Evolutionary conservation across 1,140 invertebrate genomes (phyloP), one percentile per base, ranked within the genome.

Genomic region (Sesamia nonagrioides): DNA sequence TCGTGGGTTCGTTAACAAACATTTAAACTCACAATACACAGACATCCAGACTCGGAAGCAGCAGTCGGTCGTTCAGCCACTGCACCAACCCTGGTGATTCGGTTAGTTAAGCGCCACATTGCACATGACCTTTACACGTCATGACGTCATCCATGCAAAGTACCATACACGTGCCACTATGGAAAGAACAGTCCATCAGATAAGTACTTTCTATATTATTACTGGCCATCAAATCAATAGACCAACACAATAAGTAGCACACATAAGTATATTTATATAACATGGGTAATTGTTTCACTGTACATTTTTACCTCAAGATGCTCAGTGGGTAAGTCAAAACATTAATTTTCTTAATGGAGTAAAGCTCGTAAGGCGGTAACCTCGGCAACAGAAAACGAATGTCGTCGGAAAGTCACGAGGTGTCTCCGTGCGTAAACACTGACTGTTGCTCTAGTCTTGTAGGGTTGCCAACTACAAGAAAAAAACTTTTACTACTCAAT

Each of bases 271-370:
- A 6, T 35, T 40, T 63, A 63, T 18, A 6, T 15, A 40, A 40
- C 27, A 48, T 11, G 21, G 33, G 37, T 35, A 63, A 75, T 63
- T 75, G 73, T 75, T 75, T 42, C 18, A 54, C 52, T 33, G 40
- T 73, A 73, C 58, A 74, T 74, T 75, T 75, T 37, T 54, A 69
- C 37, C 33, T 69, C 80, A 81, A 87, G 82, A 74, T 80, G 77
- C 81, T 76, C 86, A 81, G 79, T 84, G 82, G 63, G 84, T 89
- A 88, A 87, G 84, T 92, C 91, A 89, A 93, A 94, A 94, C 92
- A 94, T 95, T 95, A 94, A 95, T 95, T 95, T 94, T 91, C 89
- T 88, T 95, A 95, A 95, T 95, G 93, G 93, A 93, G 88, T 93
- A 92, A 93, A 88, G 85, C 87, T 92, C 86, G 80, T n/a, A n/a